A percentile compares a stretch with the other conserved stretches of the same genome.
phyloP scores from a whole-genome alignment of 2,113 vertebrate genomes.

The Danio rerio region GRCz12tu NC_133192.1:23985001-23985500 shows the following conservation, averaged over 20 bases:
- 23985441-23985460: slow-evolving; percentile 76
- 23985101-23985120: neutral
- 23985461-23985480: neutral
- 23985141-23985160: slow-evolving; percentile 97
- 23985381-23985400: slow-evolving; percentile 91
- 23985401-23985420: slow-evolving; percentile 91
- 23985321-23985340: slow-evolving; percentile 94
- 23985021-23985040: slow-evolving; percentile 99
- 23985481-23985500: too few species aligned
- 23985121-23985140: slow-evolving; percentile 84
- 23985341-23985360: slow-evolving; percentile 95
- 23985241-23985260: slow-evolving; percentile 99
- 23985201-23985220: slow-evolving; percentile 95
- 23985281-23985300: slow-evolving; percentile 99
- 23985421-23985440: slow-evolving; percentile 89
- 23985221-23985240: slow-evolving; percentile 88
- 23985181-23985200: slow-evolving; percentile 84
- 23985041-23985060: slow-evolving; percentile 97
- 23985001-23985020: slow-evolving; percentile 99
- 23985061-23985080: neutral
- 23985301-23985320: slow-evolving; percentile 97
- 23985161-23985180: slow-evolving; percentile 95
- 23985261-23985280: slow-evolving; percentile 97
- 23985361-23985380: slow-evolving; percentile 96
- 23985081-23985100: neutral